Evolutionary conservation across 2,797 vertebrate species (phyloP).

Genomic region (Protosalanx chinensis): DNA sequence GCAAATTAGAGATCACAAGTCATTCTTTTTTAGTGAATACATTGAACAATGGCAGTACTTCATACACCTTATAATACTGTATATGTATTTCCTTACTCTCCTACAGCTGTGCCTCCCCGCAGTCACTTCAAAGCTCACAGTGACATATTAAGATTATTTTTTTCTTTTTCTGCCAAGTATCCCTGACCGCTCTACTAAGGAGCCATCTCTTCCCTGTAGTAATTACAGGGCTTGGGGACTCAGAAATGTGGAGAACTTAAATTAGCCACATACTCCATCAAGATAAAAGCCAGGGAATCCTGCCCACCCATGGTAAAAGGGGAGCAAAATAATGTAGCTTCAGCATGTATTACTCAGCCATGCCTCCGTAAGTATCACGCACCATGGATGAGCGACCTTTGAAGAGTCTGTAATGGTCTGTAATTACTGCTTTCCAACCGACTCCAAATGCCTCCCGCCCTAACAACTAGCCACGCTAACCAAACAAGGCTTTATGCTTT

Average conservation of each 20-base stretch:
- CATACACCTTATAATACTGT: not conserved
- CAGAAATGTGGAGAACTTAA: slow-evolving; percentile 22
- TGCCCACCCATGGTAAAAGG: not conserved
- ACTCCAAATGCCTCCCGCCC: not conserved
- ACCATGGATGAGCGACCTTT: not conserved
- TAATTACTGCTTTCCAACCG: slow-evolving; percentile 11
- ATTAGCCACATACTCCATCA: slow-evolving; percentile 29
- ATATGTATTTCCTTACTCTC: not conserved
- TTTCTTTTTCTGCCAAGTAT: not conserved
- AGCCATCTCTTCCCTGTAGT: slow-evolving; percentile 4
- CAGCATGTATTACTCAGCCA: slow-evolving; percentile 1
- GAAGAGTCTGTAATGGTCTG: slow-evolving; percentile 8
- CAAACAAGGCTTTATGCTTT: not conserved
- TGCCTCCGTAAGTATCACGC: not conserved
- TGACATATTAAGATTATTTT: not conserved
- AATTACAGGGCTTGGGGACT: slow-evolving; percentile 36
- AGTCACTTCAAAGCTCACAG: not conserved
- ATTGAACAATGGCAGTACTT: not conserved
- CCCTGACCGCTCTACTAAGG: not conserved
- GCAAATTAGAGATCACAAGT: not conserved
- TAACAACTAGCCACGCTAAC: not conserved
- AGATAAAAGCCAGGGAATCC: slow-evolving; percentile 38
- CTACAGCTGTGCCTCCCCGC: not conserved
- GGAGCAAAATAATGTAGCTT: not conserved
- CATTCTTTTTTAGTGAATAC: not conserved